Evolutionary conservation across 2,797 vertebrate genomes (phyloP).

Genomic region (Cercopithecus mitis): DNA sequence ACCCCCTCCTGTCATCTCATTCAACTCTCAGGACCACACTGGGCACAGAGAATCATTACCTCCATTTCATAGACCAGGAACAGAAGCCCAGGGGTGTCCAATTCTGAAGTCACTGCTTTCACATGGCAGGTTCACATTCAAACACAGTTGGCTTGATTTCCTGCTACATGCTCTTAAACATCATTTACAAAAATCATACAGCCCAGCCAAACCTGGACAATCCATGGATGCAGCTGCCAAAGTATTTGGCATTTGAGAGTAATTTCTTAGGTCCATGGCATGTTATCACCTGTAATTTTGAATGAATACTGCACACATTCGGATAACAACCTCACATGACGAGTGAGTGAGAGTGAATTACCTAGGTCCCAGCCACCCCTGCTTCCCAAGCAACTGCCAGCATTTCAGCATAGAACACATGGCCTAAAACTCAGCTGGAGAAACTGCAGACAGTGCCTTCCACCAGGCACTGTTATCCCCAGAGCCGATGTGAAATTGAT

Average conservation of each 20-base stretch:
- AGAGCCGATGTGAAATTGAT: not conserved
- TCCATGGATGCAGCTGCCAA: not conserved
- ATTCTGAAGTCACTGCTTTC: not conserved
- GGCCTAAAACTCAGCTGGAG: not conserved
- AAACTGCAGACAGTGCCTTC: fast-evolving
- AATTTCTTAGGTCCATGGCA: not conserved
- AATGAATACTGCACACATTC: not conserved
- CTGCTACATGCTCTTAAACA: not conserved
- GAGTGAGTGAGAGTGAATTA: not conserved
- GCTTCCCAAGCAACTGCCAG: not conserved
- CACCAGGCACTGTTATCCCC: too few relatives aligned
- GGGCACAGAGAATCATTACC: not conserved
- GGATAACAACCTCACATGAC: not conserved
- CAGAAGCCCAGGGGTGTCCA: not conserved
- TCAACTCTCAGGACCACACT: not conserved
- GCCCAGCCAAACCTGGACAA: not conserved
- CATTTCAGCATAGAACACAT: not conserved
- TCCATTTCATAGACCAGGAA: not conserved
- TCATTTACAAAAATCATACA: not conserved
- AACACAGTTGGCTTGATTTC: not conserved
- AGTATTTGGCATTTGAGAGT: not conserved
- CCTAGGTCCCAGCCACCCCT: not conserved
- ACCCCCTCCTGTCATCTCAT: not conserved
- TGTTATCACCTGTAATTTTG: not conserved
- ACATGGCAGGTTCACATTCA: not conserved